A percentile compares a stretch with the other conserved stretches of the same genome.
Evolutionary conservation across 2,113 vertebrate species (phyloP).

Genomic region (Semnornis frantzii): DNA sequence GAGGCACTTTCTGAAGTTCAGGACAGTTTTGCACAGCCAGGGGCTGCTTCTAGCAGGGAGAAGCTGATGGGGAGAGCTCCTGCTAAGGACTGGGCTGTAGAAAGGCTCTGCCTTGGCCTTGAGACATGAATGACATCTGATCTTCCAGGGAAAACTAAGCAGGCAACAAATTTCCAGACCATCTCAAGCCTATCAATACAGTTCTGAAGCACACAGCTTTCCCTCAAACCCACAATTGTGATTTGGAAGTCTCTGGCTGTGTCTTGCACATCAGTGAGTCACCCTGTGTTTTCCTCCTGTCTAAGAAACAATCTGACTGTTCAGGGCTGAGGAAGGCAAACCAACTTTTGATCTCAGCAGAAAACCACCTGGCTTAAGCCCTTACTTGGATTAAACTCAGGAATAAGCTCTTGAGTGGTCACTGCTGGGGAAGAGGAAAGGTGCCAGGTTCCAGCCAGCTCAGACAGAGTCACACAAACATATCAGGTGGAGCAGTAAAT

Average conservation of each 20-base stretch:
- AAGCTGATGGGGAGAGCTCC: no score
- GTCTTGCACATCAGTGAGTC: constrained; percentile 22
- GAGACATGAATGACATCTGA: background rate
- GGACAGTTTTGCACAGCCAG: no score
- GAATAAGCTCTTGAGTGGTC: background rate
- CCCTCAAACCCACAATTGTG: background rate
- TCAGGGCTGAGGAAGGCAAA: background rate
- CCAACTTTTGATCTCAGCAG: background rate
- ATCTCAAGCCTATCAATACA: background rate
- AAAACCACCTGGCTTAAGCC: background rate
- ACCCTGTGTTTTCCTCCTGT: background rate
- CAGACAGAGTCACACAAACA: background rate
- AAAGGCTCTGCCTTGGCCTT: no score
- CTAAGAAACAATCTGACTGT: background rate
- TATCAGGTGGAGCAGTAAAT: background rate
- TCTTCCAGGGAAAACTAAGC: background rate
- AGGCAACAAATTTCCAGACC: background rate
- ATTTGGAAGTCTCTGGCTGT: background rate
- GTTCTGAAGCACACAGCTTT: background rate
- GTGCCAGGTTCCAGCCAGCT: background rate
- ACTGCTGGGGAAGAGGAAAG: background rate
- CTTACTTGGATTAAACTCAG: background rate
- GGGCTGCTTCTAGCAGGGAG: no score
- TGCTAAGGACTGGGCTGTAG: no score
- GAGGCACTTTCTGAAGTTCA: no score